A percentile compares a stretch with the other conserved stretches of the same genome.
Conservation (phyloP, 1,140 invertebrate genomes). For the Brachionus sp. region DNA sequence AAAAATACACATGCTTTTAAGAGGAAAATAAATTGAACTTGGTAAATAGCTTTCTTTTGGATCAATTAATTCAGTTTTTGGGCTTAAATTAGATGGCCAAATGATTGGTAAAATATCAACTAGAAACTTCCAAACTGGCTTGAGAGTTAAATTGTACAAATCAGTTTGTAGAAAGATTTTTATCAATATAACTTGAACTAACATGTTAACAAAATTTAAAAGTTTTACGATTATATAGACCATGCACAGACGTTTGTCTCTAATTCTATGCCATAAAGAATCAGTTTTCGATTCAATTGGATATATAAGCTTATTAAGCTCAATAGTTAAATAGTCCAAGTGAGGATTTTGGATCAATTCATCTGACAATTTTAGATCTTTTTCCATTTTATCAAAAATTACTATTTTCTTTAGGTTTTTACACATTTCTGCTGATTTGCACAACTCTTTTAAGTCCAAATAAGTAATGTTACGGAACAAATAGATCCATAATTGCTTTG, state of each 20-base stretch:
- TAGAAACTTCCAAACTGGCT: background rate
- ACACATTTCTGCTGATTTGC: slow-evolving; percentile 16
- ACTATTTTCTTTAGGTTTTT: background rate
- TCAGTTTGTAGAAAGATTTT: slow-evolving; percentile 10
- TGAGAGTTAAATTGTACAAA: background rate
- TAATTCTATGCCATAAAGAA: background rate
- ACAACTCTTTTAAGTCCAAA: slow-evolving; percentile 16
- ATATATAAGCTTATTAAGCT: background rate
- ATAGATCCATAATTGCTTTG: slow-evolving; percentile 19
- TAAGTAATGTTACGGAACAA: background rate
- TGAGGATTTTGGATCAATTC: background rate
- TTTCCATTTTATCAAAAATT: background rate
- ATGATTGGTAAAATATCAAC: background rate
- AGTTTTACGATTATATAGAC: background rate
- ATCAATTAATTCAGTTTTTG: background rate
- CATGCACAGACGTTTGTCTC: background rate
- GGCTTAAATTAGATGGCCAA: background rate
- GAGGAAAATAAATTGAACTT: slow-evolving; percentile 30
- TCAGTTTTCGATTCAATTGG: background rate
- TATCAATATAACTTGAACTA: background rate
- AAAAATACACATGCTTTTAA: slow-evolving; percentile 35
- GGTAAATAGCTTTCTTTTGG: background rate
- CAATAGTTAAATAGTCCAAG: slow-evolving; percentile 18
- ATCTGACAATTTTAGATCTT: background rate
- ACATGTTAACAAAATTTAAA: background rate